Conservation (phyloP, 2,113 vertebrate species). For the Epinephelus moara region DNA sequence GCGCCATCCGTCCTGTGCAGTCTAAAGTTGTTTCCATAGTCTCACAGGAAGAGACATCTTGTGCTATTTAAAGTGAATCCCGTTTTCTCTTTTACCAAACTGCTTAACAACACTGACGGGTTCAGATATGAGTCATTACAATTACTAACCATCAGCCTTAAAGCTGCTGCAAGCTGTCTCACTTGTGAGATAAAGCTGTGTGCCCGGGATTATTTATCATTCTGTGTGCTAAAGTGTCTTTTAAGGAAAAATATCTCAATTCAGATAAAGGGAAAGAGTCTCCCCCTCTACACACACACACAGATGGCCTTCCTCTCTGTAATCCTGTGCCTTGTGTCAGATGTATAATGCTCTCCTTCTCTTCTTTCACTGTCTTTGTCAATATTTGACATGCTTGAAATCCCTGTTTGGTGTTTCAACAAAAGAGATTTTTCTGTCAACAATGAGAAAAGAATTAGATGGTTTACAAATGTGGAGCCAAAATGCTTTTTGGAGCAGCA, state of each 20-base stretch:
- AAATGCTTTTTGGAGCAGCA: constrained; percentile 29
- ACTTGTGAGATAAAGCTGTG: constrained; percentile 30
- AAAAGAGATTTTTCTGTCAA: constrained; percentile 39
- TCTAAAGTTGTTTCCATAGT: neutral
- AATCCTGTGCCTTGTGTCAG: constrained; percentile 31
- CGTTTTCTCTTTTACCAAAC: constrained; percentile 1
- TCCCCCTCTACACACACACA: neutral
- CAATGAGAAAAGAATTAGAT: constrained; percentile 49
- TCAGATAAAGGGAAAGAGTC: constrained; percentile 29
- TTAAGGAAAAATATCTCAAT: constrained; percentile 28
- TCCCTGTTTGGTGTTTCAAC: constrained; percentile 46
- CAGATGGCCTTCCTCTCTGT: constrained; percentile 33
- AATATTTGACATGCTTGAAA: constrained; percentile 57
- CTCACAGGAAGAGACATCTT: neutral
- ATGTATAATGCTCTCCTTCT: constrained; percentile 24
- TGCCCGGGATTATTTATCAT: constrained; percentile 18
- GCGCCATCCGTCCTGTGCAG: neutral
- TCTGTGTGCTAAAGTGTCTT: constrained; percentile 12
- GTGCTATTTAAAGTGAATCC: neutral
- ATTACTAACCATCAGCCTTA: constrained; percentile 1
- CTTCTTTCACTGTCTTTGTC: constrained; percentile 42
- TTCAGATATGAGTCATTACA: constrained; percentile 31
- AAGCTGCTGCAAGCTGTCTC: constrained; percentile 21
- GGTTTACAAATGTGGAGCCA: constrained; percentile 37
- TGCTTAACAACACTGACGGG: constrained; percentile 17